A percentile compares a stretch with the other conserved stretches of the same genome.
phyloP scores from a whole-genome alignment of 2,888 invertebrate genomes.

The Ectropis crepuscularia region DNA sequence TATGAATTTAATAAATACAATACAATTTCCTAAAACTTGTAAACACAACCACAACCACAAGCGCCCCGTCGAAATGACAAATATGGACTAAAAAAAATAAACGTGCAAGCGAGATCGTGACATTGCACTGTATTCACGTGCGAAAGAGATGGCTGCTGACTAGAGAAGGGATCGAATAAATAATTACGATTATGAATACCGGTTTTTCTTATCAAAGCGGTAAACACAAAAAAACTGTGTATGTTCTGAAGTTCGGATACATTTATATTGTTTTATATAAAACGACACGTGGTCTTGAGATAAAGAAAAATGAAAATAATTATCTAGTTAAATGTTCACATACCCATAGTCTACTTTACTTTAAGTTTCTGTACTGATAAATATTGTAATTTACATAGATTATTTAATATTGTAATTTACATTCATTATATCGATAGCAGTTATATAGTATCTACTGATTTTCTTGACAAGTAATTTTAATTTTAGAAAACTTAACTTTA shows the following conservation, averaged over 20 bases:
- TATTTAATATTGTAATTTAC: too few species aligned
- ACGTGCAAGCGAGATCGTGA: conserved; percentile 53
- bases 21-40: conserved; percentile 33
- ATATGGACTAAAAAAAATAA: conserved; percentile 64
- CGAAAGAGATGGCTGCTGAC: conserved; percentile 53
- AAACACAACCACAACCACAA: conserved; percentile 49
- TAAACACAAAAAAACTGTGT: conserved; percentile 33
- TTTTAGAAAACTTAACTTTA: too few species aligned
- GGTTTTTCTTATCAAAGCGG: conserved; percentile 64
- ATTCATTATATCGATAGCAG: too few species aligned
- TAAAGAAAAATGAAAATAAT: too few species aligned
- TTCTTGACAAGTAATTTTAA: too few species aligned
- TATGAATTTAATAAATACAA: conserved; percentile 38
- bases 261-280: too few species aligned
- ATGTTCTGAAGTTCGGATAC: background rate
- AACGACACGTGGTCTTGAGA: too few species aligned
- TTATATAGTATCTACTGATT: too few species aligned
- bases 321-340: too few species aligned
- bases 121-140: conserved; percentile 37
- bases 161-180: conserved; percentile 53
- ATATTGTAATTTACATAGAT: too few species aligned
- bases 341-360: too few species aligned
- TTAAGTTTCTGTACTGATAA: too few species aligned
- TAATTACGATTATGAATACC: conserved; percentile 50
- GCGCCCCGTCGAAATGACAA: conserved; percentile 66